Conservation (phyloP, 2,888 invertebrate genomes). For the Allacma fusca region DNA sequence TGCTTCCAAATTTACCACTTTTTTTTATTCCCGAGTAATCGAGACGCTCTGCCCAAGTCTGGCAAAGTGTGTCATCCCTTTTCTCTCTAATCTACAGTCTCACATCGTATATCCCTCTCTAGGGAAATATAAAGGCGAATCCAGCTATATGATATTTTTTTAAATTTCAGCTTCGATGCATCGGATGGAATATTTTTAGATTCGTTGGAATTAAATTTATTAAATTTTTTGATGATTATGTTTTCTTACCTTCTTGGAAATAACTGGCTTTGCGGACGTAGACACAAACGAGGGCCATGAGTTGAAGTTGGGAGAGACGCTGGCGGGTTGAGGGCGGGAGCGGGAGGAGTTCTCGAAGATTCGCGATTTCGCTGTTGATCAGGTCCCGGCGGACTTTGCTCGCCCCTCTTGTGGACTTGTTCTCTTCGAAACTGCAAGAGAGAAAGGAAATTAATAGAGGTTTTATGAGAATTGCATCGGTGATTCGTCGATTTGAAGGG, state of each 20-base stretch:
- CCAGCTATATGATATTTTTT: no score
- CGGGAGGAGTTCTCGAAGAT: constrained; percentile 93
- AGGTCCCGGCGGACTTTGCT: constrained; percentile 97
- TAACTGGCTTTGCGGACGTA: constrained; percentile 98
- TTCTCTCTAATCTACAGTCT: not conserved
- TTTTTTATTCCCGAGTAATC: no score
- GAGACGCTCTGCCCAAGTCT: not conserved
- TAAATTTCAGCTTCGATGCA: no score
- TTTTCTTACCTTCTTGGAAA: constrained; percentile 88
- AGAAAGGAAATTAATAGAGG: constrained; percentile 29
- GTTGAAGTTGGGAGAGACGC: constrained; percentile 94
- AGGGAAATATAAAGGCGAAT: not conserved
- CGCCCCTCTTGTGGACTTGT: constrained; percentile 98
- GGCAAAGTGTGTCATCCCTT: not conserved
- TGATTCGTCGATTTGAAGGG: no score
- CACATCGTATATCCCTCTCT: not conserved
- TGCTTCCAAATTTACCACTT: no score
- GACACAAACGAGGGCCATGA: constrained; percentile 98
- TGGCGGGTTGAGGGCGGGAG: constrained; percentile 91
- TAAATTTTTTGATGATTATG: no score
- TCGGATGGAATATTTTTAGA: no score
- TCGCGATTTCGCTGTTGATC: constrained; percentile 98
- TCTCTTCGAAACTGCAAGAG: constrained; percentile 64
- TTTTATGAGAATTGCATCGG: no score
- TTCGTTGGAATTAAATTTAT: no score